Evolutionary conservation across 2,113 vertebrate species (phyloP).

Genomic region (Machaerirhynchus nigripectus): DNA sequence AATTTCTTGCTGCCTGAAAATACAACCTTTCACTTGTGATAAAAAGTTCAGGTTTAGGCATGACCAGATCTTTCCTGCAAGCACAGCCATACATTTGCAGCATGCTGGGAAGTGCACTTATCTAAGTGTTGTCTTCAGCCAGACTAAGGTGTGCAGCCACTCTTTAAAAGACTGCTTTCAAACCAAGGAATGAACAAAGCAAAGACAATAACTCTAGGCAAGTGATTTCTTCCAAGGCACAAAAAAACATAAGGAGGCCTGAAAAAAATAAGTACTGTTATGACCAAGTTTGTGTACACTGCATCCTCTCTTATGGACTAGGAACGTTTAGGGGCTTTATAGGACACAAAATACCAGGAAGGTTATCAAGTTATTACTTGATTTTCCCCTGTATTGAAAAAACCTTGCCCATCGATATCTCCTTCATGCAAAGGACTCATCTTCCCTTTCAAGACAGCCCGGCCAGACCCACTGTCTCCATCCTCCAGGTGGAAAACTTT

Average conservation of each 20-base stretch:
- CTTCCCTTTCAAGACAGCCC: neutral
- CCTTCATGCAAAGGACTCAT: neutral
- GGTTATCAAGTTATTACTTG: neutral
- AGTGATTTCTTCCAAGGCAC: neutral
- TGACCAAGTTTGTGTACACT: neutral
- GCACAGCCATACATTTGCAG: neutral
- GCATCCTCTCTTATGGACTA: neutral
- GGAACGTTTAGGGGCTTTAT: neutral
- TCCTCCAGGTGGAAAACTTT: neutral
- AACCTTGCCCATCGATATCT: neutral
- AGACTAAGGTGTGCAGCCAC: neutral
- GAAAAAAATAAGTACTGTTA: neutral
- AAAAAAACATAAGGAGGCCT: neutral
- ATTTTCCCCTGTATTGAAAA: neutral
- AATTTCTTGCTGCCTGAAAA: neutral
- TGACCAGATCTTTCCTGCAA: neutral
- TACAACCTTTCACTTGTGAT: neutral
- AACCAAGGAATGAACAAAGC: neutral
- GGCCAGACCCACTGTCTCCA: neutral
- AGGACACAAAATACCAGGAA: neutral
- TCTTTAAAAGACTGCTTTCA: neutral
- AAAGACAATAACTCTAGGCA: neutral
- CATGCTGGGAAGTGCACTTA: rapidly evolving
- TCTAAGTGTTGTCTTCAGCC: neutral
- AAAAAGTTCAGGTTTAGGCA: neutral